Evolutionary conservation across 2,888 invertebrate genomes (phyloP), one percentile per base, ranked within the genome.

Genomic region (Pemphredon lugubris): DNA sequence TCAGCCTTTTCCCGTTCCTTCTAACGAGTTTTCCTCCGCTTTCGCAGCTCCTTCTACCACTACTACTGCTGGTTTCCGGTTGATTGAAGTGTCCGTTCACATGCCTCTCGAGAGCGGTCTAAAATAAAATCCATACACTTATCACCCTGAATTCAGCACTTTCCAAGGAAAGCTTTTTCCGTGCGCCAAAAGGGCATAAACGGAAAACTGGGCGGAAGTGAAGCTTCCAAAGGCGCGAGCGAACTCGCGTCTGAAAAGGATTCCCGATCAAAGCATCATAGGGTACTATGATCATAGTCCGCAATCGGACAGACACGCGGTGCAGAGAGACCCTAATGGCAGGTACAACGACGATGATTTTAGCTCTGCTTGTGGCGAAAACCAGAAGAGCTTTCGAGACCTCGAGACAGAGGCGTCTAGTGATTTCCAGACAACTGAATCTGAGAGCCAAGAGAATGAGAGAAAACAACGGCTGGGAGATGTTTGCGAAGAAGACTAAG

Each of bases 71-170:
- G 73, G 92, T 93, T 85, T 94, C 94, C 81, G 93, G 92, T 60
- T 90, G 90, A 86, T 92, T 93, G 91, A 98, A 98, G 90, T 98
- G 98, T 84, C 95, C 94, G 91, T 98, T 97, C 54, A 98, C 97
- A 87, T 98, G 98, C 83, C 97, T 93, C 90, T 98, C 96, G 82
- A 98, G 91, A 68, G 96, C 94, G 68, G 92, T 93, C 95, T 95
- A 91, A 32, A 92, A 92, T 61, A 60, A 57, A 67, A 80, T 44
- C 75, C 37, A 5, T 16, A 16, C 32, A 13, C 6, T 83, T 68
- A 81, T 16, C 44, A 9, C 5, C 4, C 30, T 7, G 39, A 57
- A 57, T 14, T 37, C 11, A 48, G 53, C 73, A 81, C 66, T 64
- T 82, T 81, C 76, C 76, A 75, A 79, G 40, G 79, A 76, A 54